Evolutionary conservation across 2,113 vertebrate species (phyloP), one percentile per base, ranked within the genome.

Genomic region (Trochalopteron elliotii): DNA sequence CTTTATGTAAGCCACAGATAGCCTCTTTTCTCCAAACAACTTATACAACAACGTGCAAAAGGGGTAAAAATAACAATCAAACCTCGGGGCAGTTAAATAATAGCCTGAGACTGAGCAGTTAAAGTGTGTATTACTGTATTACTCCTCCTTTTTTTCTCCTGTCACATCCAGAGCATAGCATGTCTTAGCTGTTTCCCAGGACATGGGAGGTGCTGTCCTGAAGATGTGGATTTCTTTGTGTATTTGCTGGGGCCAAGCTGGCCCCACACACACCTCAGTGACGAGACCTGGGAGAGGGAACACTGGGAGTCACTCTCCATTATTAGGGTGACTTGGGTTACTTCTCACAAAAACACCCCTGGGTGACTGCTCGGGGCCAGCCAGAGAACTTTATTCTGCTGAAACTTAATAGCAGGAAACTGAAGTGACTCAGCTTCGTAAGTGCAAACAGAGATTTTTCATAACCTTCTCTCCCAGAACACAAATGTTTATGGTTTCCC

Each of bases 11-110:
- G 91, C 69, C 81, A 74, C 0, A 1, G 63, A 61, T 65, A 93
- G 65, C 92, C 79, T 94, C 67, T 77, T 94, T 93, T 90, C 78
- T 65, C 90, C 67, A 87, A 96, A 96, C 87, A 76, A 83, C 85
- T 95, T 93, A 96, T 8, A 96, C 92, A 97, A 94, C 93, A 35
- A 74, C 24, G 37, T 88, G 63, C 68, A 86, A 33, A 81, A 81
- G 64, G 71, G n/a, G 31, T 82, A 65, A 83, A 91, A 93, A 76
- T 60, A 87, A 89, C 44, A 75, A 47, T 87, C 55, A 69, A 56
- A 91, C 59, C 81, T 89, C 15, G 11, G 87, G 94, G 70, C 78
- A 74, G 70, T 95, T 94, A 94, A 93, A 85, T 94, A 96, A 85
- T 79, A 90, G 67, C 47, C 50, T 57, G 70, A 76, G 53, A 52